These are phyloP conservation scores for Bursaphelenchus mucronatus DNA, from an alignment of 1,140 invertebrate species.

Conservation along the genomic window DNA sequence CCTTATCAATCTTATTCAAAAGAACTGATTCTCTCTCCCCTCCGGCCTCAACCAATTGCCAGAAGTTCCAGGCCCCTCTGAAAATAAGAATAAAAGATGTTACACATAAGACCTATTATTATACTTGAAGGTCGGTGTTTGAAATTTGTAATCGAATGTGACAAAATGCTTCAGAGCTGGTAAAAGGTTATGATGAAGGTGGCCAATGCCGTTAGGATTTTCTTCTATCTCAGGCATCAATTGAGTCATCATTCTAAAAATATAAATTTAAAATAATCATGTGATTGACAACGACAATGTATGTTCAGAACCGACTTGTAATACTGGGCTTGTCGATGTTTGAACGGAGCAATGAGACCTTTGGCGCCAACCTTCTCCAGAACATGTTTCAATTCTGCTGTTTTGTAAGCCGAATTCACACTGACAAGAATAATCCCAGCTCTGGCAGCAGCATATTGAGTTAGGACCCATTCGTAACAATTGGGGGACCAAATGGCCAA, in stretches of 20 bases:
- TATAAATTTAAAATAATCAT: not conserved
- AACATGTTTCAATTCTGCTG: conserved; percentile 72
- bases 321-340: conserved; percentile 31
- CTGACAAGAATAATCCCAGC: conserved; percentile 74
- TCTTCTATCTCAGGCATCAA: not conserved
- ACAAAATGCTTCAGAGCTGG: conserved; percentile 47
- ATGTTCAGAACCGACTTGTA: conserved; percentile 27
- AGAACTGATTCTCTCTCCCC: conserved; percentile 61
- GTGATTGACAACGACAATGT: not conserved
- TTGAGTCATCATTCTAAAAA: not conserved
- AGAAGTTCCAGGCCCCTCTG: conserved; percentile 42
- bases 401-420: conserved; percentile 68
- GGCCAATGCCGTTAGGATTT: conserved; percentile 25
- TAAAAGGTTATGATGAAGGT: conserved; percentile 21
- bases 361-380: conserved; percentile 64
- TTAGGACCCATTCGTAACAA: conserved; percentile 73
- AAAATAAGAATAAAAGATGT: conserved; percentile 2
- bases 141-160: conserved; percentile 32
- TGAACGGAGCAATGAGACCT: conserved; percentile 30
- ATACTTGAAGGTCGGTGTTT: conserved; percentile 3
- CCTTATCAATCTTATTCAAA: conserved; percentile 61
- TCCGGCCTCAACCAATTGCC: conserved; percentile 28
- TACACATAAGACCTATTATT: not conserved
- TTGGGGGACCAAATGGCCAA: conserved; percentile 83
- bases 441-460: conserved; percentile 72